Evolutionary conservation across 2,888 invertebrate genomes (phyloP).

Genomic region (Andrena flavipes): DNA sequence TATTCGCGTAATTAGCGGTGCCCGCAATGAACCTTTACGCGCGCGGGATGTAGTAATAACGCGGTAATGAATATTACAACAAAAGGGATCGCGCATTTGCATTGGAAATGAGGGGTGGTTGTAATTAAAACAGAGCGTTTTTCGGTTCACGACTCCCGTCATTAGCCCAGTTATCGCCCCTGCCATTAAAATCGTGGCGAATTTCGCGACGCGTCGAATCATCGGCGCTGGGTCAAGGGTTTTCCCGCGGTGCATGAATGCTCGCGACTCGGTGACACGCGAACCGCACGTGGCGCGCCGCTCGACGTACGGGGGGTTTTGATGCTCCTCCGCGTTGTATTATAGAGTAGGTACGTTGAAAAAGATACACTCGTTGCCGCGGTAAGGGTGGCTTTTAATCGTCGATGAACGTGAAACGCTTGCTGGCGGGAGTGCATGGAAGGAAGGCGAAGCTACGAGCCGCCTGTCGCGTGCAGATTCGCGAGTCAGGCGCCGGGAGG

Average conservation of each 20-base stretch:
- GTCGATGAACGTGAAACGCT: not conserved
- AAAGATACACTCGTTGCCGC: conserved; percentile 9
- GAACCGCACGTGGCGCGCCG: conserved; percentile 36
- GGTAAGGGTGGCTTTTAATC: conserved; percentile 11
- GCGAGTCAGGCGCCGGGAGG: not conserved
- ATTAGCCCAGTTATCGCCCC: not conserved
- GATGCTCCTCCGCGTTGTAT: conserved; percentile 45
- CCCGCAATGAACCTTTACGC: not conserved
- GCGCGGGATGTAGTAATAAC: conserved; percentile 8
- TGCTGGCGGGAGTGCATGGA: not conserved
- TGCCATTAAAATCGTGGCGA: not conserved
- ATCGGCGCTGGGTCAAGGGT: conserved; percentile 40
- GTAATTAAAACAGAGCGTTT: conserved; percentile 38
- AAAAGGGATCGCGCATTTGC: conserved; percentile 13
- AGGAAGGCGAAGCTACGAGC: not conserved
- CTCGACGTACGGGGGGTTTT: conserved; percentile 49
- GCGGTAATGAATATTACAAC: conserved; percentile 40
- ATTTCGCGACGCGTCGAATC: conserved; percentile 46
- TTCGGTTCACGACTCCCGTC: conserved; percentile 18
- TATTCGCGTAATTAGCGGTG: conserved; percentile 37
- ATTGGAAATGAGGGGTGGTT: not conserved
- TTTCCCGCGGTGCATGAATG: conserved; percentile 22
- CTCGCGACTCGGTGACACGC: conserved; percentile 47
- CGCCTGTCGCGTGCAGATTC: conserved; percentile 4
- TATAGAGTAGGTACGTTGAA: conserved; percentile 4